A percentile compares a stretch with the other conserved stretches of the same genome.
Conservation (phyloP, 1,140 invertebrate species). For the Penaeus indicus region DNA sequence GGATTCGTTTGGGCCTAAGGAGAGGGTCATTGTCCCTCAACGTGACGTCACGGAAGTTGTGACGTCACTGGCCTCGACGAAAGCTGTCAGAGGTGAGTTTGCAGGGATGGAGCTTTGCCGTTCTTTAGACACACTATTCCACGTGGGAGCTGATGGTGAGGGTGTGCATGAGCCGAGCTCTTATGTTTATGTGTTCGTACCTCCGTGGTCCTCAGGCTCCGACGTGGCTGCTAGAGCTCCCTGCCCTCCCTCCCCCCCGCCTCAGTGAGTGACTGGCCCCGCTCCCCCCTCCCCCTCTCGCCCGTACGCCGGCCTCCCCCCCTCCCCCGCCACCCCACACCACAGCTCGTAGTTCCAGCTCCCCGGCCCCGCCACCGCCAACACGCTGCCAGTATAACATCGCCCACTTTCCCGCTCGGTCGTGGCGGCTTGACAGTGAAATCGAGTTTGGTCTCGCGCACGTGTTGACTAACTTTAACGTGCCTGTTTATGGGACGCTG, state of each 20-base stretch:
- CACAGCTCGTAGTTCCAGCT: conserved; percentile 16
- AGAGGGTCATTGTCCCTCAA: conserved; percentile 51
- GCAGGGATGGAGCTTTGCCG: no score
- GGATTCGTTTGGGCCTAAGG: neutral
- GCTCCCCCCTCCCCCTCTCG: neutral
- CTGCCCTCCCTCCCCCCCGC: conserved; percentile 16
- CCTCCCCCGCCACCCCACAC: neutral
- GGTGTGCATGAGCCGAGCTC: neutral
- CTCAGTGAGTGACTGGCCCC: conserved; percentile 32
- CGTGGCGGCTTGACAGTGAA: conserved; percentile 54
- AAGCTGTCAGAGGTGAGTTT: no score
- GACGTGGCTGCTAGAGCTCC: conserved; percentile 47
- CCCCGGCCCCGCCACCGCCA: conserved; percentile 38
- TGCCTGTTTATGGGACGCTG: no score
- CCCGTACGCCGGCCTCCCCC: conserved; percentile 23
- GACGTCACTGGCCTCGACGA: conserved; percentile 21
- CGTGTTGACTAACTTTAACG: conserved; percentile 46
- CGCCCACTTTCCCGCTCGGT: conserved; percentile 56
- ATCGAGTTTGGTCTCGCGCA: conserved; percentile 39
- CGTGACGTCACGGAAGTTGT: conserved; percentile 38
- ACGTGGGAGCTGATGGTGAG: conserved; percentile 22
- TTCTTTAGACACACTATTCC: neutral
- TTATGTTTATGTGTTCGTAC: conserved; percentile 30
- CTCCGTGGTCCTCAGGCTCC: conserved; percentile 42
- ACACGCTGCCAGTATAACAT: conserved; percentile 48